A percentile compares a stretch with the other conserved stretches of the same genome.
Conservation (phyloP, 2,888 invertebrate genomes). For the Pheosia gnoma region DNA sequence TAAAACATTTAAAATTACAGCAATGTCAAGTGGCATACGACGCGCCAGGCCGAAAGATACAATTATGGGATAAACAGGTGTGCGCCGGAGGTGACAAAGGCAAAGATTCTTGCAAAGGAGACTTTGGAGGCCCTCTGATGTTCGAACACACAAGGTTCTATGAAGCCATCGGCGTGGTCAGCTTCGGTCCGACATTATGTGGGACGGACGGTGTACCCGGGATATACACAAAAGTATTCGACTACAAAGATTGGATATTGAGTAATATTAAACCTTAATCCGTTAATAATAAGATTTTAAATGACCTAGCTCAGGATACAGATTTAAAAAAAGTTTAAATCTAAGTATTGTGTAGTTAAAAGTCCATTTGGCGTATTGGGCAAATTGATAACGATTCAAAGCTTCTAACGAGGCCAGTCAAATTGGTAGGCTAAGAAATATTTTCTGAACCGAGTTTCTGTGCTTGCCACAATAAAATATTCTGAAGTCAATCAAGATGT, state of each 20-base stretch:
- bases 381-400: too few relatives aligned
- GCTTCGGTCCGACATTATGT: slow-evolving; percentile 86
- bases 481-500: too few relatives aligned
- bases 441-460: too few relatives aligned
- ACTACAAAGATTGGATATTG: slow-evolving; percentile 85
- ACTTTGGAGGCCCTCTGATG: slow-evolving; percentile 87
- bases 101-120: slow-evolving; percentile 85
- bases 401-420: too few relatives aligned
- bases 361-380: too few relatives aligned
- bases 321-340: too few relatives aligned
- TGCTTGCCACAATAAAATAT: too few relatives aligned
- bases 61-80: slow-evolving; percentile 59
- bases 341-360: too few relatives aligned
- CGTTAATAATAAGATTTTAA: not conserved
- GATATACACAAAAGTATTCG: slow-evolving; percentile 85
- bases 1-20: slow-evolving; percentile 32
- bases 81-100: slow-evolving; percentile 85
- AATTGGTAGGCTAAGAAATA: too few relatives aligned
- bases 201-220: slow-evolving; percentile 85
- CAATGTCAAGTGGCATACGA: slow-evolving; percentile 48
- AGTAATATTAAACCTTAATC: slow-evolving; percentile 54
- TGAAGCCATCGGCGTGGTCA: slow-evolving; percentile 82
- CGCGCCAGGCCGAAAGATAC: slow-evolving; percentile 27
- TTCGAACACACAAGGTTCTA: slow-evolving; percentile 47
- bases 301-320: too few relatives aligned